Percentiles rank a stretch among this genome's conserved stretches.
Evolutionary conservation across 2,888 invertebrate species (phyloP).

Genomic region (Stenodera caucasica): DNA sequence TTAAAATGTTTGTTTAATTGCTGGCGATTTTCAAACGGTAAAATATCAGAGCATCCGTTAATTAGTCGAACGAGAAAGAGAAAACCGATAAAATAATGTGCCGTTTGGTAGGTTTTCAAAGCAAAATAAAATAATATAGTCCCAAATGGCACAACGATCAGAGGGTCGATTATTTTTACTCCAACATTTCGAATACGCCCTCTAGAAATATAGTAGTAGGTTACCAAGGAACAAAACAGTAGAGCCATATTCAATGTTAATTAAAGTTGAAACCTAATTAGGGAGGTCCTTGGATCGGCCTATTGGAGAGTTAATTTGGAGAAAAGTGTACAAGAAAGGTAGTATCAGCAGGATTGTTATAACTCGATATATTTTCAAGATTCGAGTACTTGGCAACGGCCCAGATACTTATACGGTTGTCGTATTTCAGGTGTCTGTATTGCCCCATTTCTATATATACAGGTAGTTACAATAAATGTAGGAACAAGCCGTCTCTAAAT

Average conservation of each 20-base stretch:
- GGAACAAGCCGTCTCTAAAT: too few relatives aligned
- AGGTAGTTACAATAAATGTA: too few relatives aligned
- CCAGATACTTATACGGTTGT: conserved; percentile 11
- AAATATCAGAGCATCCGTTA: conserved; percentile 20
- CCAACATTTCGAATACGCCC: too few relatives aligned
- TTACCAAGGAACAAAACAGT: too few relatives aligned
- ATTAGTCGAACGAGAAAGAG: conserved; percentile 7
- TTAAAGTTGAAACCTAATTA: neutral
- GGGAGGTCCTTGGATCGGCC: neutral
- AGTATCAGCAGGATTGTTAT: conserved; percentile 28
- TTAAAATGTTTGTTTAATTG: conserved; percentile 37
- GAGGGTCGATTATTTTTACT: neutral
- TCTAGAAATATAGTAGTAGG: too few relatives aligned
- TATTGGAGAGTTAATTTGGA: conserved; percentile 19
- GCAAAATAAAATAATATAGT: neutral
- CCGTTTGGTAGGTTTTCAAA: neutral
- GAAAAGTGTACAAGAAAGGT: conserved; percentile 14
- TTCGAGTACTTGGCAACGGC: conserved; percentile 27
- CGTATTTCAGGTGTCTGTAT: too few relatives aligned
- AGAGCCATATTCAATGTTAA: neutral
- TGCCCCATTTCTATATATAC: too few relatives aligned
- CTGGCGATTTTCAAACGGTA: conserved; percentile 25
- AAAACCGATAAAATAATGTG: neutral
- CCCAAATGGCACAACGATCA: conserved; percentile 1
- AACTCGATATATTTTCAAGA: conserved; percentile 26